Percentiles rank a stretch among this genome's conserved stretches.
Conservation (phyloP, 2,113 vertebrate genomes). For the Labeo rohita region DNA sequence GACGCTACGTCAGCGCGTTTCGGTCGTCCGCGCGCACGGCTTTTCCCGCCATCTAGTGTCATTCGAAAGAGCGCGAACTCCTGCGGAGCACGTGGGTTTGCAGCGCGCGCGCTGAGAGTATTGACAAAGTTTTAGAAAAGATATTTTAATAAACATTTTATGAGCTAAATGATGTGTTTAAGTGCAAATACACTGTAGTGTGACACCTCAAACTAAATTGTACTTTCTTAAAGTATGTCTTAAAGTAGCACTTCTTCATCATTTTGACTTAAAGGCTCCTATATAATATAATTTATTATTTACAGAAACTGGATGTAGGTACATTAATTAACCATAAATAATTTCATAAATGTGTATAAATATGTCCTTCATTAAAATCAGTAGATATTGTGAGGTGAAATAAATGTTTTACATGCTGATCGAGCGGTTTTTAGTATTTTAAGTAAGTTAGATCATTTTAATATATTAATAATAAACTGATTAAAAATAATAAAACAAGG, state of each 20-base stretch:
- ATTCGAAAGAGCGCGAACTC: conserved; percentile 16
- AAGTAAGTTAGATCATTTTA: neutral
- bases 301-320: neutral
- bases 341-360: neutral
- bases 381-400: neutral
- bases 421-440: neutral
- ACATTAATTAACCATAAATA: no score
- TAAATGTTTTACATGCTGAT: neutral
- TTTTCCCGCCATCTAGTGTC: conserved; percentile 35
- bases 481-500: no score
- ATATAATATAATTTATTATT: neutral
- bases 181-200: neutral
- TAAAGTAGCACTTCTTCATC: neutral
- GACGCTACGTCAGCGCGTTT: neutral
- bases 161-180: neutral
- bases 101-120: no score
- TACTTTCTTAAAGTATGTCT: neutral
- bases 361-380: neutral
- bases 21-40: neutral
- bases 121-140: no score
- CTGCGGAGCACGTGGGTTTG: neutral
- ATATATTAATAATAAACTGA: neutral
- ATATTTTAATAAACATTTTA: neutral
- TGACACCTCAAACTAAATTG: no score
- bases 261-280: no score